Percentiles rank a stretch among this genome's conserved stretches.
Conservation (phyloP, 2,888 invertebrate genomes). For the Chalcis sispes region DNA sequence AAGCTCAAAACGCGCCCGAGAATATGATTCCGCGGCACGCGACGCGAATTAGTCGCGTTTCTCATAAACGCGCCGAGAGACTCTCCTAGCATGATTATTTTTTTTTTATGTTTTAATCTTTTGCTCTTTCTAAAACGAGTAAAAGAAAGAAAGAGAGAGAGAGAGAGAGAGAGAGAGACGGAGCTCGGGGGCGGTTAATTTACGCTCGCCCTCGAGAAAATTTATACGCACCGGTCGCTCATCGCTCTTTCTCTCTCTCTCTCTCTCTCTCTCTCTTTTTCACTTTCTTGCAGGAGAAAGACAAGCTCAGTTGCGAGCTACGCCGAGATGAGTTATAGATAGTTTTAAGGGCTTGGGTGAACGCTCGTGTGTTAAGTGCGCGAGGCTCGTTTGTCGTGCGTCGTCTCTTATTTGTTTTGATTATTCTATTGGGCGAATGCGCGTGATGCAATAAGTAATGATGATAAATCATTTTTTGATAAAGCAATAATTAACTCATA, state of each 20-base stretch:
- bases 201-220: slow-evolving; percentile 23
- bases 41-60: slow-evolving; percentile 48
- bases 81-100: not conserved
- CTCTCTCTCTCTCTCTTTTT: too few species aligned
- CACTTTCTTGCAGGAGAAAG: too few species aligned
- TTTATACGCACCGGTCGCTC: slow-evolving; percentile 21
- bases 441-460: too few species aligned
- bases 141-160: too few species aligned
- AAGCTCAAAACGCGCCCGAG: not conserved
- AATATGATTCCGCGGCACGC: slow-evolving; percentile 20
- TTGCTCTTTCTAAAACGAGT: not conserved
- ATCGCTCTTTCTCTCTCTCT: not conserved
- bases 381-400: not conserved
- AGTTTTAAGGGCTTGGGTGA: not conserved
- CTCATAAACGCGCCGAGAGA: too few species aligned
- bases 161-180: too few species aligned
- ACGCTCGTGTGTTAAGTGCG: too few species aligned
- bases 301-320: too few species aligned
- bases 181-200: slow-evolving; percentile 41
- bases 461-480: too few species aligned
- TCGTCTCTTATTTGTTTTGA: too few species aligned
- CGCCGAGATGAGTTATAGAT: slow-evolving; percentile 5
- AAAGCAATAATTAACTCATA: too few species aligned
- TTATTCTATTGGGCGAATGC: too few species aligned
- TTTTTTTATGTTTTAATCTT: not conserved